phyloP scores from a whole-genome alignment of 2,113 vertebrate genomes.

The Bettongia penicillata region DNA sequence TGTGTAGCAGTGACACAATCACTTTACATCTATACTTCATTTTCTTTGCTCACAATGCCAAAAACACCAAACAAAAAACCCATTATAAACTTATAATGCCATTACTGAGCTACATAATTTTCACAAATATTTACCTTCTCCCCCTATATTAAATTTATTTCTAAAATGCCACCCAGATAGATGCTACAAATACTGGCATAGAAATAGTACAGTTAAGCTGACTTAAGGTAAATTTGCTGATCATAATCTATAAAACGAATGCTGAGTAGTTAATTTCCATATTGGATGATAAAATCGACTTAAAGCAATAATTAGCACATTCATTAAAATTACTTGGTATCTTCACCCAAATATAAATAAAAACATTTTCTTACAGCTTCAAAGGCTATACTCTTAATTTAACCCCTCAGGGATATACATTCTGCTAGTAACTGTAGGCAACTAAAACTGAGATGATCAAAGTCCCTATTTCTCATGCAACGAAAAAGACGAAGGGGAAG shows the following conservation, averaged over 20 bases:
- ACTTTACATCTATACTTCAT: background rate
- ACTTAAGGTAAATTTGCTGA: background rate
- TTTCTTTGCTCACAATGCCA: background rate
- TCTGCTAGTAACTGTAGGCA: background rate
- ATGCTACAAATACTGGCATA: background rate
- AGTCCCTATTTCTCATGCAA: background rate
- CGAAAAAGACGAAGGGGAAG: background rate
- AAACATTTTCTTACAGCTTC: background rate
- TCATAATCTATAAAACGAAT: background rate
- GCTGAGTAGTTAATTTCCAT: background rate
- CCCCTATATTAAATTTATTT: background rate
- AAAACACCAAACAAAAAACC: background rate
- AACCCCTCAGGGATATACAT: background rate
- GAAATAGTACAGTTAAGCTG: background rate
- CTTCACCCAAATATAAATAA: background rate
- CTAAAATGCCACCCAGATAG: background rate
- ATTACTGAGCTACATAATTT: background rate
- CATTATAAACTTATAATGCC: background rate
- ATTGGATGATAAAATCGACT: background rate
- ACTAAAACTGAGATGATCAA: background rate
- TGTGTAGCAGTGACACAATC: background rate
- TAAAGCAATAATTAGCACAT: background rate
- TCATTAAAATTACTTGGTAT: background rate
- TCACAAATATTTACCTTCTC: background rate
- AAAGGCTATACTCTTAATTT: background rate